Conservation (phyloP, 2,888 invertebrate genomes). For the Timema podura region DNA sequence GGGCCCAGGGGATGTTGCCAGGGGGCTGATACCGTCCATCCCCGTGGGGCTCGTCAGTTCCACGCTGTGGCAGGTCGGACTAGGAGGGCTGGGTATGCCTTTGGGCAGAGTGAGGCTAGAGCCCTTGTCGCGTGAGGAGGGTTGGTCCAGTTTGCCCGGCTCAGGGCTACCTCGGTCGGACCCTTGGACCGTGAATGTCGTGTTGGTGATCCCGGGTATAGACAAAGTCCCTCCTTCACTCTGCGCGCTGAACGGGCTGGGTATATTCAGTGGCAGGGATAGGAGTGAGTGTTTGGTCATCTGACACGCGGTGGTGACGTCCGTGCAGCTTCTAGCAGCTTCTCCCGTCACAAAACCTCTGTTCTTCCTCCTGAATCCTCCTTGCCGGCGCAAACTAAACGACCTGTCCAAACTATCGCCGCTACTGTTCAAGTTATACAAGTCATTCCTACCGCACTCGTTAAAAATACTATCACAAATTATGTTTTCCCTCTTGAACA, state of each 20-base stretch:
- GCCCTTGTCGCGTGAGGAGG: background rate
- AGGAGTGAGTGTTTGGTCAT: background rate
- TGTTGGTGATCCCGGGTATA: background rate
- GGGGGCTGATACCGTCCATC: constrained; percentile 16
- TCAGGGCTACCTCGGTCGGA: background rate
- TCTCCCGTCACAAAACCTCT: background rate
- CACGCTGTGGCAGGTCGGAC: constrained; percentile 38
- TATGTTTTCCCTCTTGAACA: constrained; percentile 17
- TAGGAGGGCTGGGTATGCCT: constrained; percentile 53
- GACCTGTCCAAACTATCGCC: constrained; percentile 18
- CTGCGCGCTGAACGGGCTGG: background rate
- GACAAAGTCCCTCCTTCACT: background rate
- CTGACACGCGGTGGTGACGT: background rate
- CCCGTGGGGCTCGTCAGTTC: constrained; percentile 11
- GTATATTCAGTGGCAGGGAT: background rate
- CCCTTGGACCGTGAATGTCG: background rate
- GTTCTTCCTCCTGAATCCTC: constrained; percentile 27
- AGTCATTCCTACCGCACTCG: constrained; percentile 13
- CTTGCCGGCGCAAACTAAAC: constrained; percentile 26
- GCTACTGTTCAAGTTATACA: background rate
- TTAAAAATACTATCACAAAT: constrained; percentile 25
- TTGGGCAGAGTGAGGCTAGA: constrained; percentile 48
- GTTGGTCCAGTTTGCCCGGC: background rate
- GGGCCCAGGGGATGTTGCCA: constrained; percentile 16
- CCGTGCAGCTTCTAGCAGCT: constrained; percentile 14